Evolutionary conservation across 2,888 invertebrate species (phyloP).

Genomic region (Zygogramma bicolorata): DNA sequence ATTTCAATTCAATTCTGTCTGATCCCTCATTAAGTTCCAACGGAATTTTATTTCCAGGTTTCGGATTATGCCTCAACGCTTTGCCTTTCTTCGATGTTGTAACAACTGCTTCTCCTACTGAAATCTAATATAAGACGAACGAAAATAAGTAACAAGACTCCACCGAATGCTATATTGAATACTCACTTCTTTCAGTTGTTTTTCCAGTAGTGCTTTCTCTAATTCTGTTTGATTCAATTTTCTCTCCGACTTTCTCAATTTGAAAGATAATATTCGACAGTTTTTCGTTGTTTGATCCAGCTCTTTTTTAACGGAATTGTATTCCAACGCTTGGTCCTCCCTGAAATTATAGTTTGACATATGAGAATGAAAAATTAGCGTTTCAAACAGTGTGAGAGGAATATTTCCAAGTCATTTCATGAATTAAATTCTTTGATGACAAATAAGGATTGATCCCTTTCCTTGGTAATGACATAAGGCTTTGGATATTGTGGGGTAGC

Average conservation of each 20-base stretch:
- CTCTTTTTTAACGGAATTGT: slow-evolving; percentile 92
- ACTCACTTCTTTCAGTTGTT: slow-evolving; percentile 73
- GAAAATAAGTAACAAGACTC: slow-evolving; percentile 9
- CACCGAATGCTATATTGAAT: neutral
- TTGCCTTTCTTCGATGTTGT: slow-evolving; percentile 78
- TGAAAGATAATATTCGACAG: slow-evolving; percentile 97
- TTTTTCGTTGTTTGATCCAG: slow-evolving; percentile 97
- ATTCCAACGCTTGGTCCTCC: slow-evolving; percentile 98
- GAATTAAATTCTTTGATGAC: no score
- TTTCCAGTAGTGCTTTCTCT: slow-evolving; percentile 83
- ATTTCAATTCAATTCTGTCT: slow-evolving; percentile 74
- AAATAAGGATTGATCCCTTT: no score
- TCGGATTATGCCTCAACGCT: slow-evolving; percentile 87
- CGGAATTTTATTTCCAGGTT: slow-evolving; percentile 82
- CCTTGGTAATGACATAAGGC: no score
- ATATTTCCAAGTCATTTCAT: no score
- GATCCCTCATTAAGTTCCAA: slow-evolving; percentile 78
- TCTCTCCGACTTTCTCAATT: slow-evolving; percentile 95
- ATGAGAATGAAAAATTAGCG: no score
- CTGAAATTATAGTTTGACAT: no score
- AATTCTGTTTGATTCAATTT: slow-evolving; percentile 87
- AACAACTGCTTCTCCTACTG: slow-evolving; percentile 72
- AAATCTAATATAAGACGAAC: slow-evolving; percentile 57
- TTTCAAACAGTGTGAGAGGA: no score
- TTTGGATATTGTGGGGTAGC: no score